These are phyloP conservation scores for Excalfactoria chinensis DNA, from an alignment of 2,113 vertebrate genomes.

Conservation along the genomic window DNA sequence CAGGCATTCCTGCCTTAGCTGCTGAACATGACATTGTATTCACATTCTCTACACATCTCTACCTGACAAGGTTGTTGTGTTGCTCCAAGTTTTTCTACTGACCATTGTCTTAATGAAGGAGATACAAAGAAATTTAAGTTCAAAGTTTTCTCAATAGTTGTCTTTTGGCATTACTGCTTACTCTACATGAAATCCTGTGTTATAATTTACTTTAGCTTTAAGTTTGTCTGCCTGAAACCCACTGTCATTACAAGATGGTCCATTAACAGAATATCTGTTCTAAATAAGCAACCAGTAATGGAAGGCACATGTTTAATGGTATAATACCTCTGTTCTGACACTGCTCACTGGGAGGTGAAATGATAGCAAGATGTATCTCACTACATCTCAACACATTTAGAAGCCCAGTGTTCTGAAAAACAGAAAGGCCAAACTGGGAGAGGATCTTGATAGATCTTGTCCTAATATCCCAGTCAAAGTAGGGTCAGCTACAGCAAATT, in stretches of 20 bases:
- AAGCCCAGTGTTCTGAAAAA: background rate
- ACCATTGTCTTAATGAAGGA: background rate
- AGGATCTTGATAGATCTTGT: background rate
- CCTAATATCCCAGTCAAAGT: background rate
- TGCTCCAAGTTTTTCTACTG: background rate
- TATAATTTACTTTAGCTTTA: background rate
- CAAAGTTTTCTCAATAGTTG: background rate
- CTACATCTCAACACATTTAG: background rate
- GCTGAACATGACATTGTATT: background rate
- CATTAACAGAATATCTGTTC: background rate
- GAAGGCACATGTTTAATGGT: background rate
- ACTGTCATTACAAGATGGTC: background rate
- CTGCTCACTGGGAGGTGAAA: background rate
- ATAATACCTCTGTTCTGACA: background rate
- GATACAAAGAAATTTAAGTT: background rate
- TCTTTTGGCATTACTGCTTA: background rate
- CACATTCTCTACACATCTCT: background rate
- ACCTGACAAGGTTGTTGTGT: fast-evolving
- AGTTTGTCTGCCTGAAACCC: background rate
- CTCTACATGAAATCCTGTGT: background rate
- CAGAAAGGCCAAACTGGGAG: background rate
- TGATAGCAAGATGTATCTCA: background rate
- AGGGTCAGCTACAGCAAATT: background rate
- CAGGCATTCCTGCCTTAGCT: background rate
- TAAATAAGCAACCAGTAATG: background rate